Base-by-base conservation (phyloP, 1,140 invertebrate species). In the Anadara kagoshimensis region DNA sequence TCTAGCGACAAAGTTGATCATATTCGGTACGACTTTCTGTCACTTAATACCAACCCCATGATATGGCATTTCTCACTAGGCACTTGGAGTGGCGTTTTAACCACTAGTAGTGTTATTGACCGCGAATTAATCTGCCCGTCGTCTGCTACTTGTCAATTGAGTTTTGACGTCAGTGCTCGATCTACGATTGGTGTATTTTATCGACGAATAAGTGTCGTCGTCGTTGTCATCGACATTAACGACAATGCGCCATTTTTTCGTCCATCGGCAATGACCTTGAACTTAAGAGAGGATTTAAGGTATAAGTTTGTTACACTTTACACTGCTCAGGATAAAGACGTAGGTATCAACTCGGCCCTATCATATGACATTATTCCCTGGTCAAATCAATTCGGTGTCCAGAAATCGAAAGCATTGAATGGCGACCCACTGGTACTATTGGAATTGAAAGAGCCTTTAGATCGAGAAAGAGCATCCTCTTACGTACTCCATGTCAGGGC, bases 401-500 rank as follows among this genome's bases (percentile, higher is more conserved):
- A 74, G 51, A 68, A 75, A 0, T 70, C 73, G 18, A 69, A 69
- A 54, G 76, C 75, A 26, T 67, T 76, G 41, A 77, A 80, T 64
- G 78, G 78, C 26, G 78, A 65, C 20, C 66, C 69, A 56, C 73
- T 77, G 18, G 29, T 85, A 14, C 69, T 66, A 14, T 69, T 85
- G 43, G 70, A 80, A 11, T 63, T 79, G 41, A 58, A 68, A 44
- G 36, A 73, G 53, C 53, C 29, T 18, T 67, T 98, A 51, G 96
- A 98, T 87, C 91, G 96, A 66, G 97, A 98, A 90, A 92, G 94
- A 71, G 92, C 92, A 77, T 95, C 97, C 87, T 96, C 96, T 85
- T 98, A 97, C 88, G 94, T 94, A 0, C 74, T 98, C 72, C 94
- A 93, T 24, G 93, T 98, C 56, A 93, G 94, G 41, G 97, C 96